A percentile compares a stretch with the other conserved stretches of the same genome.
These are phyloP conservation scores for Notolabrus celidotus DNA, from an alignment of 2,797 vertebrate species.

Conservation along the genomic window DNA sequence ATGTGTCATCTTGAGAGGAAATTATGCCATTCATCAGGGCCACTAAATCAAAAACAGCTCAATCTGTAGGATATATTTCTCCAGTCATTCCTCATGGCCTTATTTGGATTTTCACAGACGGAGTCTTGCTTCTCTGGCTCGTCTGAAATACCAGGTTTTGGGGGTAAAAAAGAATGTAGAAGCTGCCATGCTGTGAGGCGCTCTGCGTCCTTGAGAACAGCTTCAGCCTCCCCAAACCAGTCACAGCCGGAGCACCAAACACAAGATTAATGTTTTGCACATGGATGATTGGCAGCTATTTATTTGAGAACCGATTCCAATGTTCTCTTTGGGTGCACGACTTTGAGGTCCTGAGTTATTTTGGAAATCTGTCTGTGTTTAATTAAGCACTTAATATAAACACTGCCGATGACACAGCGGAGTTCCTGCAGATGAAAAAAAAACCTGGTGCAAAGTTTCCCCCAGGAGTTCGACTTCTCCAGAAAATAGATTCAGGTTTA, in stretches of 20 bases:
- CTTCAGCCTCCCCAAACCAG: slow-evolving; percentile 46
- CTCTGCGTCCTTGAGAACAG: slow-evolving; percentile 66
- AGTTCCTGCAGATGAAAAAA: slow-evolving; percentile 8
- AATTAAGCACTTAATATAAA: slow-evolving; percentile 73
- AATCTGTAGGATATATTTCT: neutral
- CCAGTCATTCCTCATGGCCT: slow-evolving; percentile 4
- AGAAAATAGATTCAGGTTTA: no score
- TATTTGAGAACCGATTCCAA: slow-evolving; percentile 72
- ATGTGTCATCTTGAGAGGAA: neutral
- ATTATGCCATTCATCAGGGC: neutral
- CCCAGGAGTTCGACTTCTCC: slow-evolving; percentile 9
- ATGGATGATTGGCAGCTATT: slow-evolving; percentile 78
- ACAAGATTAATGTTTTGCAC: slow-evolving; percentile 63
- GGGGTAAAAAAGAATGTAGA: neutral
- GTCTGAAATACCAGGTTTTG: slow-evolving; percentile 38
- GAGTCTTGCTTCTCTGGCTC: slow-evolving; percentile 3
- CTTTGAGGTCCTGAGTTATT: slow-evolving; percentile 55
- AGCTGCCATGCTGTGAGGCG: slow-evolving; percentile 20
- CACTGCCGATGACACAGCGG: slow-evolving; percentile 44
- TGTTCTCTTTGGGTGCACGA: slow-evolving; percentile 35
- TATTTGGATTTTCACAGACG: slow-evolving; percentile 22
- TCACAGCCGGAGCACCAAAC: slow-evolving; percentile 39
- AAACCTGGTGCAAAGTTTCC: neutral
- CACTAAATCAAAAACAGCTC: slow-evolving; percentile 43
- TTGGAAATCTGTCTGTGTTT: slow-evolving; percentile 68